Percentiles rank a stretch among this genome's conserved stretches.
These are phyloP conservation scores for Poicephalus meyeri DNA, from an alignment of 2,113 vertebrate species.

Conservation along the genomic window DNA sequence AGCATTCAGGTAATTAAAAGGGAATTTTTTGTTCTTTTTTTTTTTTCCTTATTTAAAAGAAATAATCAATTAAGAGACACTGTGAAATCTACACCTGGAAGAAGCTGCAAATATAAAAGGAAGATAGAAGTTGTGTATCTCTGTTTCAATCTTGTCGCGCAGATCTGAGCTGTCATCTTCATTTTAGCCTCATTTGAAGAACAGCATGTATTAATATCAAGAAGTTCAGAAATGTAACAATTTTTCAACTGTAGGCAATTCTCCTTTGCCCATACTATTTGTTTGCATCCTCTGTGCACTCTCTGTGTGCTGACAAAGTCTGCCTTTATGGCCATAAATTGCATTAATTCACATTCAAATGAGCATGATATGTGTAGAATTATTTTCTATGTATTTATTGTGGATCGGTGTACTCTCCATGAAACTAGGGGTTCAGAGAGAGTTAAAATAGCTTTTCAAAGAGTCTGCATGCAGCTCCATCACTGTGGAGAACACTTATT, in stretches of 20 bases:
- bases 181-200: constrained; percentile 9
- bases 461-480: not conserved
- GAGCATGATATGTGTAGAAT: not conserved
- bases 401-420: not conserved
- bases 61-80: constrained; percentile 50
- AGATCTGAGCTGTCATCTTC: not conserved
- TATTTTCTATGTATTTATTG: not conserved
- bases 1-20: not conserved
- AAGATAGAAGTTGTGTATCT: constrained; percentile 8
- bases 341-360: constrained; percentile 38
- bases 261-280: not conserved
- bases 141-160: not conserved
- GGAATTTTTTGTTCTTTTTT: not conserved
- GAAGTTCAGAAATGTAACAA: constrained; percentile 19
- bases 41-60: not conserved
- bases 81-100: constrained; percentile 55
- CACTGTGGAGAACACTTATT: not conserved
- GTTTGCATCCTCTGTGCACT: not conserved
- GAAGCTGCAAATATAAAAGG: constrained; percentile 27
- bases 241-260: not conserved
- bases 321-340: not conserved
- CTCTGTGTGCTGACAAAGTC: not conserved
- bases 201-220: not conserved
- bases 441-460: not conserved
- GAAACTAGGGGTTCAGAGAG: not conserved